Evolutionary conservation across 2,797 vertebrate species (phyloP), one percentile per base, ranked within the genome.

Genomic region (Enteromius mattozi): DNA sequence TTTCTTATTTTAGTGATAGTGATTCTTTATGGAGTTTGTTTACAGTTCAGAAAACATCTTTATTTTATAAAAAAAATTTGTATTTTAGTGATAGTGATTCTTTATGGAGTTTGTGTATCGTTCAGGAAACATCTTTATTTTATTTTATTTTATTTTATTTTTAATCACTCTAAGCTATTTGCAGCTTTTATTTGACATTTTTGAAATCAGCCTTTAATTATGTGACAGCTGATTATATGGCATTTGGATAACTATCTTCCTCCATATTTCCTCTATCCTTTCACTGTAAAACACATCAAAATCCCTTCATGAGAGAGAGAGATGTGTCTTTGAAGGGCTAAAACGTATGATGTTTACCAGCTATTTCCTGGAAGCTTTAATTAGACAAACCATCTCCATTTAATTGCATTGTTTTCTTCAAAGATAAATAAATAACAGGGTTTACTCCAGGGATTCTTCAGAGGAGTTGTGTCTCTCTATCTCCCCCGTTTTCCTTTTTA

Each of bases 351-450:
- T 91, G 91, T 93, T 93, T 91, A 91, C 90, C 91, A 92, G 88
- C 91, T 89, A 76, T 87, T 90, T 94, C 91, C 93, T 91, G 89
- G 88, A 91, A 85, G 66, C 76, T 79, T 83, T 88, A 87, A 87
- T 88, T 89, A 91, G 89, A 88, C 88, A 88, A 91, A 91, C 82
- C 63, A 54, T 81, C 86, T 83, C 71, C 49, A 3, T 86, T 78
- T 87, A 87, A 86, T 87, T 83, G 80, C 75, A 30, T 24, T 47
- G 70, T 85, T 80, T 84, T 88, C 85, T 88, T 81, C 51, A 78
- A 72, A 84, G 78, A 88, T 70, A 78, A 84, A 78, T 78, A 78
- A 59, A 84, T 37, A 78, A 24, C 75, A 49, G 51, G 19, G 10
- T 63, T 76, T 83, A 69, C 83, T 81, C 78, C 13, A 76, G 80